Evolutionary conservation across 2,113 vertebrate species (phyloP).

Genomic region (Eclectus roratus): DNA sequence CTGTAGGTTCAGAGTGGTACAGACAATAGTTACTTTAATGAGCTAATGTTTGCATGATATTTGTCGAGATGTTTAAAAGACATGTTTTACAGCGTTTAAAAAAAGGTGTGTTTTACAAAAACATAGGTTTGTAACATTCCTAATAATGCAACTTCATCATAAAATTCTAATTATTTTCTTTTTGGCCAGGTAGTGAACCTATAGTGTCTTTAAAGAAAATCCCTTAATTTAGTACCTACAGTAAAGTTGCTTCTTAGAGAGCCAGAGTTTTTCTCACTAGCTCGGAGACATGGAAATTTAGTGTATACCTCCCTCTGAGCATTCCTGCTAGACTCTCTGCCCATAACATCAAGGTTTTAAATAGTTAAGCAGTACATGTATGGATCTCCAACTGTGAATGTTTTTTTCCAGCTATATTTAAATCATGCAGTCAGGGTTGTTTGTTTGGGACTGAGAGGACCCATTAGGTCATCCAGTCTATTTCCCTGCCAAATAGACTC

Average conservation of each 20-base stretch:
- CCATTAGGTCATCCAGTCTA: not conserved
- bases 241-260: not conserved
- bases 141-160: not conserved
- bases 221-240: not conserved
- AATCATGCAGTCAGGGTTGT: not conserved
- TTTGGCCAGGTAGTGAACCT: not conserved
- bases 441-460: not conserved
- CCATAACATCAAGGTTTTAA: not conserved
- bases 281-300: not conserved
- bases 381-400: not conserved
- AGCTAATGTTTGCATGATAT: not conserved
- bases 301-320: not conserved
- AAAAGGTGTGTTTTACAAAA: not conserved
- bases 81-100: not conserved
- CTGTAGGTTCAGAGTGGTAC: not conserved
- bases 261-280: not conserved
- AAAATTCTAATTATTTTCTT: not conserved
- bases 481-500: not conserved
- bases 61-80: not conserved
- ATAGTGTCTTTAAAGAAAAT: not conserved
- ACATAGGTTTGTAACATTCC: not conserved
- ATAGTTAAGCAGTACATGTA: not conserved
- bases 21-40: not conserved
- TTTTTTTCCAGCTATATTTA: slow-evolving; percentile 31
- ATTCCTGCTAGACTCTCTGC: not conserved